These are phyloP conservation scores for Pandemis corylana DNA, from an alignment of 2,888 invertebrate species.

Conservation along the genomic window DNA sequence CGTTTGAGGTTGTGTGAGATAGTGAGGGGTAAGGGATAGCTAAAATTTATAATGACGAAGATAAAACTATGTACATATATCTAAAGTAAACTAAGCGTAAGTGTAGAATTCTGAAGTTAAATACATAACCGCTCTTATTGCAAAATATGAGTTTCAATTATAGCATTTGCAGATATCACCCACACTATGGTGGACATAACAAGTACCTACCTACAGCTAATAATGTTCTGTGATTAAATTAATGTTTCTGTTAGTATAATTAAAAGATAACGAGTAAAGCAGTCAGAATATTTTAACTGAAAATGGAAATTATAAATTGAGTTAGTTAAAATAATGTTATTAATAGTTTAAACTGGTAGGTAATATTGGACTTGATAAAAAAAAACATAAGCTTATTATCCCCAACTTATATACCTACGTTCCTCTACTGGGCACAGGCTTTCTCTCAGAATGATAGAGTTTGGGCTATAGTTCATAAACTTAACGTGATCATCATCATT, in stretches of 20 bases:
- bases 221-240: conserved; percentile 22
- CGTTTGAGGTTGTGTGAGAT: conserved; percentile 10
- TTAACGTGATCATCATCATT: too few species aligned
- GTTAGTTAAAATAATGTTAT: too few species aligned
- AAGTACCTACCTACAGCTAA: conserved; percentile 3
- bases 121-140: neutral
- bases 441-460: too few species aligned
- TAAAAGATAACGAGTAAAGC: conserved; percentile 24
- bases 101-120: neutral
- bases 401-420: too few species aligned
- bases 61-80: neutral
- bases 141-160: conserved; percentile 19
- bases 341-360: too few species aligned
- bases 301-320: neutral
- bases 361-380: too few species aligned
- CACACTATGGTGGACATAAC: conserved; percentile 19
- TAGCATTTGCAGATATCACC: conserved; percentile 34
- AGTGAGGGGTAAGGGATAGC: conserved; percentile 17
- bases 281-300: neutral
- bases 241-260: conserved; percentile 42
- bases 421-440: too few species aligned
- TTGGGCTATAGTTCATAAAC: too few species aligned
- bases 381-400: too few species aligned
- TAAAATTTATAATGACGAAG: neutral
- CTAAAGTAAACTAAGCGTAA: too few species aligned